Conservation (phyloP, 2,797 vertebrate genomes). For the Cossypha polioptera region DNA sequence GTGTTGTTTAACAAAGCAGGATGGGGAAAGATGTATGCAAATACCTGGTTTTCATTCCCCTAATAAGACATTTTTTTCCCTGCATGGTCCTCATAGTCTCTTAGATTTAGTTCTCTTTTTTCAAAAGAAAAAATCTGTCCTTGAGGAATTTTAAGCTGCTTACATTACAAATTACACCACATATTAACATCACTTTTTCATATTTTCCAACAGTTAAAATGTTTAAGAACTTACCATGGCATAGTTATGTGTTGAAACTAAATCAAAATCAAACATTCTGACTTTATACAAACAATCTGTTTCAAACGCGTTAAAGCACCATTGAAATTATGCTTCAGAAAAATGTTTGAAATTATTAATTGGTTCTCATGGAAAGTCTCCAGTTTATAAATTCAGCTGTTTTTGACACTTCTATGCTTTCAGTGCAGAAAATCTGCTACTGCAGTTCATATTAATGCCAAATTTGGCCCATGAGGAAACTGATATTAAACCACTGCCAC, state of each 20-base stretch:
- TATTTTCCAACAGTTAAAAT: slow-evolving; percentile 14
- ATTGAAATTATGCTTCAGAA: not conserved
- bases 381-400: not conserved
- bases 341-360: slow-evolving; percentile 55
- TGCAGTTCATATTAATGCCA: not conserved
- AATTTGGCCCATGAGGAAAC: not conserved
- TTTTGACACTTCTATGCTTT: not conserved
- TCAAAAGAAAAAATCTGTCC: not conserved
- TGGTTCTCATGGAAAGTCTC: not conserved
- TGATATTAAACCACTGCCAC: not conserved
- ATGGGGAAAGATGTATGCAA: not conserved
- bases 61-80: not conserved
- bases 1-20: not conserved
- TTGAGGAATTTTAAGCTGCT: not conserved
- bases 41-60: not conserved
- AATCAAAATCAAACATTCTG: slow-evolving; percentile 45
- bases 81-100: not conserved
- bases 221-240: not conserved
- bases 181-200: not conserved
- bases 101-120: not conserved
- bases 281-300: slow-evolving; percentile 49
- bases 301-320: slow-evolving; percentile 20
- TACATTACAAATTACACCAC: not conserved
- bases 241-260: slow-evolving; percentile 18
- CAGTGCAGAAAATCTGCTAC: slow-evolving; percentile 6